Percentiles rank a stretch among this genome's conserved stretches.
Evolutionary conservation across 2,113 vertebrate species (phyloP).

Genomic region (Terrapene triunguis): DNA sequence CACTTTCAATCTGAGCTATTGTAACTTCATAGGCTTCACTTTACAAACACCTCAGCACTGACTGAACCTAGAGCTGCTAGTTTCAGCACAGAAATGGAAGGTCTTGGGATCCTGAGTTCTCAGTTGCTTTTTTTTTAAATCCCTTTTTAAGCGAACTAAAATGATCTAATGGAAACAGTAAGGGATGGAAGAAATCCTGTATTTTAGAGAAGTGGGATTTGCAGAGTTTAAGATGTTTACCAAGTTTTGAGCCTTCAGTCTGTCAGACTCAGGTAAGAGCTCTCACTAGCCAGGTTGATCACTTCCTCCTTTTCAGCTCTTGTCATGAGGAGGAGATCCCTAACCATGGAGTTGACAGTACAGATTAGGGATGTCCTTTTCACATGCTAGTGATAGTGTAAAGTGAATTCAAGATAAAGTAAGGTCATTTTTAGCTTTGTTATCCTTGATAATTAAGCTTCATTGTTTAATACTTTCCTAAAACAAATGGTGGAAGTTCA

Average conservation of each 20-base stretch:
- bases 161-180: background rate
- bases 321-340: background rate
- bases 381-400: constrained; percentile 15
- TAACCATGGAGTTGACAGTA: background rate
- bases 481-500: background rate
- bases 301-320: background rate
- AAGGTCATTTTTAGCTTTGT: constrained; percentile 26
- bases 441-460: constrained; percentile 50
- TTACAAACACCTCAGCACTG: background rate
- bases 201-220: background rate
- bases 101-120: constrained; percentile 4
- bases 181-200: background rate
- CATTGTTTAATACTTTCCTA: background rate
- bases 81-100: constrained; percentile 41
- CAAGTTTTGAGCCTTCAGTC: background rate
- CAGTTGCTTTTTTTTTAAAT: background rate
- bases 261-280: background rate
- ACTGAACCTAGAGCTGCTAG: constrained; percentile 26
- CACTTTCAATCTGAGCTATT: background rate
- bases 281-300: background rate
- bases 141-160: background rate
- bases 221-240: background rate
- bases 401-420: constrained; percentile 28
- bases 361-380: constrained; percentile 37
- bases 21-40: constrained; percentile 43